Percentiles rank a stretch among this genome's conserved stretches.
These are phyloP conservation scores for Aphelenchoides fujianensis DNA, from an alignment of 1,140 invertebrate genomes.

Conservation along the genomic window DNA sequence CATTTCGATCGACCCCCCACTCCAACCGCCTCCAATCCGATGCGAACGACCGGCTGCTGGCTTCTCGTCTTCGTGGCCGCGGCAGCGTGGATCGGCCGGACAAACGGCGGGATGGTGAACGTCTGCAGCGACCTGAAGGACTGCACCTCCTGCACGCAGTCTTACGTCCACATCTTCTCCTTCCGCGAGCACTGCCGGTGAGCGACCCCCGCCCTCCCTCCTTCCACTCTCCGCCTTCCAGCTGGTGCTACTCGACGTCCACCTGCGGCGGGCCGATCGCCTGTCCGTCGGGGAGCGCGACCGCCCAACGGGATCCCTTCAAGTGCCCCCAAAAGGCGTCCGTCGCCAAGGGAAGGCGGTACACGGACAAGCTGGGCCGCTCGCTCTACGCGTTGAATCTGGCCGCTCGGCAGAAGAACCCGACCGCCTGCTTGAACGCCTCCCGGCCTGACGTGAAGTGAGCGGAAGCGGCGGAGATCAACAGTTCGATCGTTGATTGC, in stretches of 20 bases:
- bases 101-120: constrained; percentile 50
- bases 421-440: constrained; percentile 49
- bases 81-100: neutral
- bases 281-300: constrained; percentile 54
- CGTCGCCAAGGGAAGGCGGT: constrained; percentile 55
- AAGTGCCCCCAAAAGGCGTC: constrained; percentile 56
- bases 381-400: constrained; percentile 56
- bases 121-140: constrained; percentile 59
- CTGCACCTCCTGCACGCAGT: constrained; percentile 51
- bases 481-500: too few relatives aligned
- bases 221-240: constrained; percentile 17
- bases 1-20: neutral
- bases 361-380: constrained; percentile 59
- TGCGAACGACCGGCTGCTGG: neutral
- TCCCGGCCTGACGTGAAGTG: constrained; percentile 60
- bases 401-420: constrained; percentile 48
- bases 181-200: constrained; percentile 60
- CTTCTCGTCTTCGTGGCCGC: neutral
- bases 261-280: constrained; percentile 57
- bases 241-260: constrained; percentile 58
- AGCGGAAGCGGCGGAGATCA: too few relatives aligned
- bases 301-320: constrained; percentile 56
- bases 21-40: too few relatives aligned
- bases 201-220: neutral
- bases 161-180: constrained; percentile 60